A percentile compares a stretch with the other conserved stretches of the same genome.
Conservation (phyloP, 2,113 vertebrate genomes). For the Hippocampus zosterae region DNA sequence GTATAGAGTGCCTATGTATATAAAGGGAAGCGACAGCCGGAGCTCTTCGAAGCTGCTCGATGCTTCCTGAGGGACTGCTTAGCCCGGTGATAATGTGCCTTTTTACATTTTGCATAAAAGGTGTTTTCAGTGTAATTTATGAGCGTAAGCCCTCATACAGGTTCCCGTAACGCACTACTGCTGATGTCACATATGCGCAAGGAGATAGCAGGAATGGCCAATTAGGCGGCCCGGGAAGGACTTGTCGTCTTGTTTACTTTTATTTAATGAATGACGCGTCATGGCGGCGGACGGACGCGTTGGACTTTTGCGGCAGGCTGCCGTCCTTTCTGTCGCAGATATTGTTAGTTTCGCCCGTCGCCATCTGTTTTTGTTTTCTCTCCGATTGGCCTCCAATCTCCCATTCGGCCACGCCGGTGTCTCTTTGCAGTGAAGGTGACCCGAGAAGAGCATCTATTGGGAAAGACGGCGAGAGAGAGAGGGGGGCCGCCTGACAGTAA, state of each 20-base stretch:
- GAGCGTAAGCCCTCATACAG: constrained; percentile 25
- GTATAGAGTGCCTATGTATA: constrained; percentile 6
- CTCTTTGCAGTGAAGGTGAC: constrained; percentile 52
- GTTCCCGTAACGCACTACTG: not conserved
- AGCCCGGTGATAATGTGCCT: constrained; percentile 55
- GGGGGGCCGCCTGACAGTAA: constrained; percentile 1
- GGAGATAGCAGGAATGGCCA: not conserved
- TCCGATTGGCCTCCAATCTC: constrained; percentile 15
- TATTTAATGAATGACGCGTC: not conserved
- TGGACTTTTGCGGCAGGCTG: not conserved
- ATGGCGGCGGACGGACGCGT: not conserved
- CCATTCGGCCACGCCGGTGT: constrained; percentile 15
- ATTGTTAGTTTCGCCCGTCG: not conserved
- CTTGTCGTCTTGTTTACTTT: not conserved
- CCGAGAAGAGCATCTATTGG: constrained; percentile 35
- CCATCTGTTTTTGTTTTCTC: not conserved
- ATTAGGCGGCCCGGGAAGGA: not conserved
- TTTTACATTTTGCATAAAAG: constrained; percentile 56
- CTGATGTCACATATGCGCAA: not conserved
- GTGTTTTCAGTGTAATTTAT: constrained; percentile 43
- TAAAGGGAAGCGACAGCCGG: constrained; percentile 34
- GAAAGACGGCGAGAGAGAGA: constrained; percentile 24
- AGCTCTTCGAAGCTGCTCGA: constrained; percentile 24
- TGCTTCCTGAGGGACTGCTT: constrained; percentile 55
- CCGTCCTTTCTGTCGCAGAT: not conserved